phyloP scores from a whole-genome alignment of 2,888 invertebrate species.

The Polietes domitor region DNA sequence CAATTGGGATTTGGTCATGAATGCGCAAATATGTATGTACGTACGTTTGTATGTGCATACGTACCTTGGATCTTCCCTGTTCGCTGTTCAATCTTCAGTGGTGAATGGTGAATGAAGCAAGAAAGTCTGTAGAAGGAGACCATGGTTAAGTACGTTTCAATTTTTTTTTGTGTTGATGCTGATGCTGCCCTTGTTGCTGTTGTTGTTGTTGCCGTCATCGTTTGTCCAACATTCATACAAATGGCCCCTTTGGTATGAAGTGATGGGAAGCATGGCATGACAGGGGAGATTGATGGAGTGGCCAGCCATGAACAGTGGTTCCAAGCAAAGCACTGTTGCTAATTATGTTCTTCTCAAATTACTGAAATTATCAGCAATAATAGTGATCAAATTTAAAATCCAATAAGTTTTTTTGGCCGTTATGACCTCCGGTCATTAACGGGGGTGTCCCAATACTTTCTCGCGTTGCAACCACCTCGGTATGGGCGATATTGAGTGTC shows the following conservation, averaged over 20 bases:
- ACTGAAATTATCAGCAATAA: no score
- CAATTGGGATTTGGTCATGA: constrained; percentile 63
- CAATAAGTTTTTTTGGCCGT: no score
- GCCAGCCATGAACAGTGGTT: not conserved
- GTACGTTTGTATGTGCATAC: no score
- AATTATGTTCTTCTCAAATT: no score
- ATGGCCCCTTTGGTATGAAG: not conserved
- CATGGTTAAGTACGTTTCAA: not conserved
- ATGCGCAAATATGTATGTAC: constrained; percentile 55
- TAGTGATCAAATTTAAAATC: no score
- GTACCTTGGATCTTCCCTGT: no score
- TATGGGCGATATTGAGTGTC: no score
- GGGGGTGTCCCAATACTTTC: no score
- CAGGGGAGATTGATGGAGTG: not conserved
- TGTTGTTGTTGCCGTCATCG: not conserved
- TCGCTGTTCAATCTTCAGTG: not conserved
- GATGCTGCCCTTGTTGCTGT: not conserved
- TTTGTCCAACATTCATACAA: constrained; percentile 11
- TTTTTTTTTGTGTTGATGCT: not conserved
- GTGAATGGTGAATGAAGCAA: not conserved
- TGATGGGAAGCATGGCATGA: not conserved
- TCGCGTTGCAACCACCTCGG: no score
- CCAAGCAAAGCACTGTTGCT: no score
- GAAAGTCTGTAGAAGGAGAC: constrained; percentile 2
- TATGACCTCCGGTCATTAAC: no score